Evolutionary conservation across 2,113 vertebrate genomes (phyloP).

Genomic region (Saguinus imperator): DNA sequence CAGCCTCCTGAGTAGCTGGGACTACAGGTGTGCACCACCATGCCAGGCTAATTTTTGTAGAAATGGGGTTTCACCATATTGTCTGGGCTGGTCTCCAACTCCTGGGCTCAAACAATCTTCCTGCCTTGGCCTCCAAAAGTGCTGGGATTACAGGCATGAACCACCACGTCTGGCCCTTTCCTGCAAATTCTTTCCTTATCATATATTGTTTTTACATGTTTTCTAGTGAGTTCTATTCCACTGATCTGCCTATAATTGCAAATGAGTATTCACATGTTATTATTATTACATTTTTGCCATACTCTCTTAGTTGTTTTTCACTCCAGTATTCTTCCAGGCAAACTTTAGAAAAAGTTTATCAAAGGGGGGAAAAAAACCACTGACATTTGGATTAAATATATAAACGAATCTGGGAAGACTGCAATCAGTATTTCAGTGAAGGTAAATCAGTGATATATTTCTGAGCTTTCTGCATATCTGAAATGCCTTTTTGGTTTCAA

Average conservation of each 20-base stretch:
- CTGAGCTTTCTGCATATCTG: background rate
- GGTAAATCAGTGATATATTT: background rate
- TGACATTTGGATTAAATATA: background rate
- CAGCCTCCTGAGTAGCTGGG: background rate
- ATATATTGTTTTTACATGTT: background rate
- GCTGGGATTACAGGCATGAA: too few relatives aligned
- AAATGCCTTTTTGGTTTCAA: background rate
- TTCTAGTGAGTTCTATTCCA: background rate
- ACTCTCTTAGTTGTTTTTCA: background rate
- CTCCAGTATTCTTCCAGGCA: background rate
- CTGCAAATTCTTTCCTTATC: background rate
- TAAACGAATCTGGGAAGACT: background rate
- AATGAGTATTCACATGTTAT: background rate
- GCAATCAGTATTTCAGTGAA: background rate
- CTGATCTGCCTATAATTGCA: background rate
- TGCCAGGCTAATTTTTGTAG: background rate
- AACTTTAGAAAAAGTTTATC: slow-evolving; percentile 14
- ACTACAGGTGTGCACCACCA: background rate
- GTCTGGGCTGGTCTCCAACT: background rate
- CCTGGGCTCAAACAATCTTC: background rate
- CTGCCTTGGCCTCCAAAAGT: too few relatives aligned
- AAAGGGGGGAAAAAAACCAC: background rate
- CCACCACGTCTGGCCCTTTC: background rate
- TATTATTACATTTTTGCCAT: background rate
- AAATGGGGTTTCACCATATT: background rate